Percentiles rank a stretch among this genome's conserved stretches.
Evolutionary conservation across 30 jellyfish, hydroid and myxozoan species (phyloP).

Genomic region (Sanderia malayensis): DNA sequence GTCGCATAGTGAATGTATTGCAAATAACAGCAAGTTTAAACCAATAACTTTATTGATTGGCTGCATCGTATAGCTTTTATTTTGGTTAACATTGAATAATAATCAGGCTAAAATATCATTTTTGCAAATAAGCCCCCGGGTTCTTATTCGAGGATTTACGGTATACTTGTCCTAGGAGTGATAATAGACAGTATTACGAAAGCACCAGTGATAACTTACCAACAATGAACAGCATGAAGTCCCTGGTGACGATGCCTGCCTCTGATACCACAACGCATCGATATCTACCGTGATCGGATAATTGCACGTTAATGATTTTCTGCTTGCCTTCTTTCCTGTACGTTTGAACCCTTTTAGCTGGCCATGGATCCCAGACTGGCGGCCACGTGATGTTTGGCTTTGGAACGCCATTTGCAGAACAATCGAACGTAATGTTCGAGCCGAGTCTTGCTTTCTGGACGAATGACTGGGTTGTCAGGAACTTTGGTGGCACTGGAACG

Average conservation of each 20-base stretch:
- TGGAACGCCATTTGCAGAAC: conserved; percentile 88
- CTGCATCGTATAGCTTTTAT: no score
- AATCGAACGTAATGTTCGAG: conserved; percentile 77
- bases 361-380: conserved; percentile 36
- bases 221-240: conserved; percentile 41
- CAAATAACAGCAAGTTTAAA: no score
- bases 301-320: conserved; percentile 44
- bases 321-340: conserved; percentile 59
- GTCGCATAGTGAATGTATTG: no score
- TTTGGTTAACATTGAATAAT: no score
- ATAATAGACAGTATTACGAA: no score
- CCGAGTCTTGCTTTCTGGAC: conserved; percentile 41
- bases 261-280: conserved; percentile 65
- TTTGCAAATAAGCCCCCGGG: no score
- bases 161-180: no score
- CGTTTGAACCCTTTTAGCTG: conserved; percentile 23
- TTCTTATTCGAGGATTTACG: no score
- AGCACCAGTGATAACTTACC: no score
- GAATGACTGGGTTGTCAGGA: conserved; percentile 35
- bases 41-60: no score
- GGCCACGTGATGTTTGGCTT: conserved; percentile 93
- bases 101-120: no score
- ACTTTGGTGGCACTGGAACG: conserved; percentile 81
- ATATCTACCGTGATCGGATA: conserved; percentile 69
- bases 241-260: conserved; percentile 72